Base-by-base conservation (phyloP, 1,140 invertebrate species). In the Homarus americanus region DNA sequence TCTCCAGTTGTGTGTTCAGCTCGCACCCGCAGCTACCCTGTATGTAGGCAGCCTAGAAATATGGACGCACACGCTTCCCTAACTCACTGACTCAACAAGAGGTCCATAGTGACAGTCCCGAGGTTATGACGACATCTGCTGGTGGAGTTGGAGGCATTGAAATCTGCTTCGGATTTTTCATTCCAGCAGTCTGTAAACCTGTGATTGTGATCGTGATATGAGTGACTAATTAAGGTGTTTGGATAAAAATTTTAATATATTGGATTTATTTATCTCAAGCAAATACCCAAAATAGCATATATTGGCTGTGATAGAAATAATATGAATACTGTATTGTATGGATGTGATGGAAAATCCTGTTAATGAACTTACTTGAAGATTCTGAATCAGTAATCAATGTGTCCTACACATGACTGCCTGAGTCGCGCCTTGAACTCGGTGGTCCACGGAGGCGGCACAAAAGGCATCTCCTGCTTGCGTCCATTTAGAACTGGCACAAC, bases 221-320 rank as follows among this genome's bases (percentile, higher is more conserved):
- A 87, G 69, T 87, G 84, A 91, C 84, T 82, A 82, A 63, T 75
- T 66, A 49, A 86, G 80, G 79, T 87, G 91, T 86, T 82, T 49
- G 78, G 73, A 82, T 91, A 87, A 91, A 87, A 87, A 82, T 87
- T 66, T 32, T 80, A 75, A 91, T 91, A 72, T 87, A 91, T 91
- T 87, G 91, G 78, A 87, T 72, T 82, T 44, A 58, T 44, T 63
- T 86, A 82, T 91, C 17, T 91, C 84, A 83, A 78, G 44, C 49
- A 82, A 63, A 84, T 83, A 73, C 82, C 79, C 84, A 86, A 87
- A 76, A 76, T 84, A 84, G 36, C 28, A 44, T 85, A 53, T 87
- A 87, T 87, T 91, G 91, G 91, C 91, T 91, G 91, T 91, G 91
- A 91, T 91, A 91, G 79, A 86, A 87, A 76, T 87, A 83, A 82